phyloP scores from a whole-genome alignment of 2,797 vertebrate species.

The Gallinago solitaria region DNA sequence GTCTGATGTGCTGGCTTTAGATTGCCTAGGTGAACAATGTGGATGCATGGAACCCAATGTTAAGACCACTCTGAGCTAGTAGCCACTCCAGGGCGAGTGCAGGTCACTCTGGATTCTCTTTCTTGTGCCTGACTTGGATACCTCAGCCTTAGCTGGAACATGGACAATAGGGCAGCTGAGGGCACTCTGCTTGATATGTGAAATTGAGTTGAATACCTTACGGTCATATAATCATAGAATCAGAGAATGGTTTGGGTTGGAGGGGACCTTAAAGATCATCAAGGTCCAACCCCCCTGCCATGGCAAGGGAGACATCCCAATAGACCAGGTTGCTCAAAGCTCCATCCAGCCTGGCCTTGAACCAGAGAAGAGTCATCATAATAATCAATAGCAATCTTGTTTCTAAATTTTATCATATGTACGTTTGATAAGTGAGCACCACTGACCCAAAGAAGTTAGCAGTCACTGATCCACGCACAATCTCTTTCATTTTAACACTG shows the following conservation, averaged over 20 bases:
- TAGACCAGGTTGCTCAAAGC: no score
- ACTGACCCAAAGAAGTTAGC: neutral
- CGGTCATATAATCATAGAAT: neutral
- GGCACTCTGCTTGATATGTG: accelerated
- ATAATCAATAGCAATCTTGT: neutral
- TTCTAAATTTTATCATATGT: neutral
- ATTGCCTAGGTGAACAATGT: neutral
- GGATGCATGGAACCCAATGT: neutral
- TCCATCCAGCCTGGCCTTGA: no score
- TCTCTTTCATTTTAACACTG: neutral
- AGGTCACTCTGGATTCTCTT: neutral
- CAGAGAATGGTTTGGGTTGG: no score
- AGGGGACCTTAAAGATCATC: no score
- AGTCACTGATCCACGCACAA: neutral
- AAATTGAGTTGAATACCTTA: neutral
- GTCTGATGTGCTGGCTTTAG: neutral
- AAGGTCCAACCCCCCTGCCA: no score
- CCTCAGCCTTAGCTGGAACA: neutral
- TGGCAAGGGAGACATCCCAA: no score
- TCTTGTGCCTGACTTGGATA: neutral
- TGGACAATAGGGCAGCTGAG: accelerated
- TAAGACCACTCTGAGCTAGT: neutral
- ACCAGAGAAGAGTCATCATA: no score
- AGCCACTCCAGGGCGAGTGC: neutral
- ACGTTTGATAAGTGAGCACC: neutral